These are phyloP conservation scores for Hydraecia micacea DNA, from an alignment of 2,888 invertebrate species.

Conservation along the genomic window DNA sequence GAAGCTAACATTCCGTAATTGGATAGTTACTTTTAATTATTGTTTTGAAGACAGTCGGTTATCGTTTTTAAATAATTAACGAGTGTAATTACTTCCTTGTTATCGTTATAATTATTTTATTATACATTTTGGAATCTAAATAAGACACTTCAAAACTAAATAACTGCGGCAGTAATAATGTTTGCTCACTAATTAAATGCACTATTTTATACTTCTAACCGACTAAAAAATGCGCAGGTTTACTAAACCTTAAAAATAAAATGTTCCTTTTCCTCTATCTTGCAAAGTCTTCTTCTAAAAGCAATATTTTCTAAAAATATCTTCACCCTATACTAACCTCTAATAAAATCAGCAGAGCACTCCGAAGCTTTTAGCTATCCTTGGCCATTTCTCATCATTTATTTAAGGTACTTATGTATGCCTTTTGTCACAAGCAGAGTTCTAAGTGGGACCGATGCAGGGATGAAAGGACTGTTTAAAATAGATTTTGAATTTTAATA, in stretches of 20 bases:
- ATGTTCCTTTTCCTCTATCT: background rate
- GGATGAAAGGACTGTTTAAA: conserved; percentile 26
- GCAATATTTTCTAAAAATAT: conserved; percentile 27
- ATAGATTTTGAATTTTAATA: conserved; percentile 34
- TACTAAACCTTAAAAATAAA: background rate
- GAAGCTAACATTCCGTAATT: conserved; percentile 20
- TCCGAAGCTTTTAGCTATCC: conserved; percentile 31
- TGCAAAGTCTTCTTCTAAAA: background rate
- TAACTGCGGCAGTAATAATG: background rate
- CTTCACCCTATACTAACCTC: conserved; percentile 14
- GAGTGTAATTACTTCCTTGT: conserved; percentile 9
- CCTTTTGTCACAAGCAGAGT: conserved; percentile 49
- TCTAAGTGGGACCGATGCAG: conserved; percentile 27
- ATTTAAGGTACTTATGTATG: conserved; percentile 51
- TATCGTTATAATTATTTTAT: conserved; percentile 3
- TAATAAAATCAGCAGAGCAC: conserved; percentile 54
- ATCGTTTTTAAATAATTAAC: conserved; percentile 19
- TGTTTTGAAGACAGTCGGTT: conserved; percentile 21
- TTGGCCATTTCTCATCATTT: conserved; percentile 48
- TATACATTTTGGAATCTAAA: background rate
- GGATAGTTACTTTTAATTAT: conserved; percentile 39
- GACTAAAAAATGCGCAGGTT: background rate
- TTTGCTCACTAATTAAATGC: background rate
- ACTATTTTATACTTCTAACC: background rate
- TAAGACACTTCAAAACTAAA: background rate